These are phyloP conservation scores for Pteronotus mesoamericanus DNA, from an alignment of 2,797 vertebrate genomes.

Conservation along the genomic window DNA sequence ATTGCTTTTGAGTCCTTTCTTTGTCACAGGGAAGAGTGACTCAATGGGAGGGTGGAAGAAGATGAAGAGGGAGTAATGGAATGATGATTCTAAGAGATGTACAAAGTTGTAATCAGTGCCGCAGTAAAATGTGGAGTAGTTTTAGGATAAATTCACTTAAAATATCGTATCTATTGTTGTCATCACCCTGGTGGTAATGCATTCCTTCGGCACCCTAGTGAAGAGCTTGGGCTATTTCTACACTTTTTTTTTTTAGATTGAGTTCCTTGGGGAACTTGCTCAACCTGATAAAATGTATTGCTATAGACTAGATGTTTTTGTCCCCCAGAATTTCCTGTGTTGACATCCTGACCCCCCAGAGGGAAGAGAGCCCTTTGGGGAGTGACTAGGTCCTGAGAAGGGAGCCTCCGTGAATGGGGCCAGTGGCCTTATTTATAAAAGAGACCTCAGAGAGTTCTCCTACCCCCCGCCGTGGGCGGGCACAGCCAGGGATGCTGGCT, in stretches of 20 bases:
- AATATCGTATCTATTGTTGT: not conserved
- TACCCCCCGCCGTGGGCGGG: not conserved
- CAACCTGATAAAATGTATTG: not conserved
- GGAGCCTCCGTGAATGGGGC: not conserved
- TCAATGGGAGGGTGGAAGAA: not conserved
- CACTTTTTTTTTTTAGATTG: not conserved
- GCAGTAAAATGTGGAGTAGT: not conserved
- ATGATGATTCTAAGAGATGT: not conserved
- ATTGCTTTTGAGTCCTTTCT: not conserved
- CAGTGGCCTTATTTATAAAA: not conserved
- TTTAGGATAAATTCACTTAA: not conserved
- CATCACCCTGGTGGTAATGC: not conserved
- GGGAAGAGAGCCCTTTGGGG: not conserved
- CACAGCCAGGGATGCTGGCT: not conserved
- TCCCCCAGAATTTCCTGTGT: not conserved
- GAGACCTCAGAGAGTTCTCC: not conserved
- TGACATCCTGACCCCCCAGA: not conserved
- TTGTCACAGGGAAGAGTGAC: not conserved
- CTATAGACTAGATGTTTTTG: not conserved
- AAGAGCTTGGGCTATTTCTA: not conserved
- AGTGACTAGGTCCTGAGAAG: not conserved
- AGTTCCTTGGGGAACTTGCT: not conserved
- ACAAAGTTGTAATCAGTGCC: not conserved
- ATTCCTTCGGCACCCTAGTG: not conserved
- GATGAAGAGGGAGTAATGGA: not conserved